phyloP scores from a whole-genome alignment of 1,140 invertebrate genomes.

The Anoplophora glabripennis region DNA sequence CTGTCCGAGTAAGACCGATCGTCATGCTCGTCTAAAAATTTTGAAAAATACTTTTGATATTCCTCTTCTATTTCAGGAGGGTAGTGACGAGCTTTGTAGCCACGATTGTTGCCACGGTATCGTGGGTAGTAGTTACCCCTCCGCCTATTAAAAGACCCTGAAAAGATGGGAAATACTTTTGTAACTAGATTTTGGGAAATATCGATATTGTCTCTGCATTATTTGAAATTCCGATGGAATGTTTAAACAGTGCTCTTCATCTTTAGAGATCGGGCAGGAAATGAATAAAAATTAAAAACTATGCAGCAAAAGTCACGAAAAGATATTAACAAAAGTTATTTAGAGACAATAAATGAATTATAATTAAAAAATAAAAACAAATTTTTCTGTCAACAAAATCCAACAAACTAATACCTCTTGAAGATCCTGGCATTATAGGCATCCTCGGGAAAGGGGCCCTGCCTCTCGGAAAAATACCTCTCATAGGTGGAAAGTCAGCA shows the following conservation, averaged over 20 bases:
- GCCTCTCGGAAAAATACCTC: constrained; percentile 5
- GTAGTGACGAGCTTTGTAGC: constrained; percentile 25
- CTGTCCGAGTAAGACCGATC: constrained; percentile 31
- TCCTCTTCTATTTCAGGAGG: constrained; percentile 38
- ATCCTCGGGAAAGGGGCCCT: constrained; percentile 5
- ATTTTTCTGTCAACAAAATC: too few relatives aligned
- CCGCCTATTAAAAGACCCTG: constrained; percentile 17
- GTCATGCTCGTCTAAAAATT: constrained; percentile 47
- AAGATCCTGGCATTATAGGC: constrained; percentile 15
- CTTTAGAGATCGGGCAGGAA: too few relatives aligned
- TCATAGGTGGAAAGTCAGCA: not conserved
- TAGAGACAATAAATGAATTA: not conserved
- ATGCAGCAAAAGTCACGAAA: not conserved
- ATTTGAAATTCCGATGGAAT: not conserved
- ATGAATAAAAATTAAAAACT: too few relatives aligned
- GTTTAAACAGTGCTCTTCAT: not conserved
- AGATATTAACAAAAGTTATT: not conserved
- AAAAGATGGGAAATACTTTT: not conserved
- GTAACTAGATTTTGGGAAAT: not conserved
- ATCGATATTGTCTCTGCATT: not conserved
- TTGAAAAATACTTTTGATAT: constrained; percentile 53
- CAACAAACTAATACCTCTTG: too few relatives aligned
- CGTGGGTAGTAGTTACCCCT: constrained; percentile 14
- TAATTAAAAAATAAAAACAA: not conserved
- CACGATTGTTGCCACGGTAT: constrained; percentile 16